Percentiles rank a stretch among this genome's conserved stretches.
phyloP scores from a whole-genome alignment of 2,113 vertebrate species.

The Numida meleagris region DNA sequence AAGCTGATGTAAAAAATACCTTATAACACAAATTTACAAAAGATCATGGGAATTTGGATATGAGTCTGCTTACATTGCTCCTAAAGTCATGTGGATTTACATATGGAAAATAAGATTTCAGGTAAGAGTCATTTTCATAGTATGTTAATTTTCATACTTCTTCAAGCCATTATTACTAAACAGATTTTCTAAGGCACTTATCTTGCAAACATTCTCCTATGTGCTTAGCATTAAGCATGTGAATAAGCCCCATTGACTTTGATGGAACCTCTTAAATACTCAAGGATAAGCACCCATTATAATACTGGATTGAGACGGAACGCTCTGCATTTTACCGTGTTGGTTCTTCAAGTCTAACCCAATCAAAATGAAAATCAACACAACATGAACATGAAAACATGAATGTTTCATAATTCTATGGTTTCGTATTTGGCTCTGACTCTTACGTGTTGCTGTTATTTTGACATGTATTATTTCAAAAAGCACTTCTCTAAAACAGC shows the following conservation, averaged over 20 bases:
- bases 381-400: background rate
- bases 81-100: background rate
- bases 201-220: background rate
- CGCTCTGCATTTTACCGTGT: background rate
- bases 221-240: background rate
- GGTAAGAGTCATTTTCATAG: slow-evolving; percentile 56
- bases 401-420: background rate
- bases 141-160: slow-evolving; percentile 60
- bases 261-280: background rate
- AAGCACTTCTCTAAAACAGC: background rate
- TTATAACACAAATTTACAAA: background rate
- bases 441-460: background rate
- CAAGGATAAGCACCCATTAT: background rate
- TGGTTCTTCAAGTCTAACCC: background rate
- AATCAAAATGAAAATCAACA: background rate
- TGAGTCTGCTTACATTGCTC: background rate
- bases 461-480: background rate
- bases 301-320: background rate
- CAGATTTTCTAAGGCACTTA: slow-evolving; percentile 1
- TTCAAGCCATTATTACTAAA: background rate
- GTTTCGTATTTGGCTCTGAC: background rate
- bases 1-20: background rate
- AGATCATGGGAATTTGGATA: background rate
- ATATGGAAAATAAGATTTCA: slow-evolving; percentile 18
- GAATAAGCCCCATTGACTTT: background rate